Evolutionary conservation across 1,140 invertebrate genomes (phyloP).

Genomic region (Himalopsyche phryganea): DNA sequence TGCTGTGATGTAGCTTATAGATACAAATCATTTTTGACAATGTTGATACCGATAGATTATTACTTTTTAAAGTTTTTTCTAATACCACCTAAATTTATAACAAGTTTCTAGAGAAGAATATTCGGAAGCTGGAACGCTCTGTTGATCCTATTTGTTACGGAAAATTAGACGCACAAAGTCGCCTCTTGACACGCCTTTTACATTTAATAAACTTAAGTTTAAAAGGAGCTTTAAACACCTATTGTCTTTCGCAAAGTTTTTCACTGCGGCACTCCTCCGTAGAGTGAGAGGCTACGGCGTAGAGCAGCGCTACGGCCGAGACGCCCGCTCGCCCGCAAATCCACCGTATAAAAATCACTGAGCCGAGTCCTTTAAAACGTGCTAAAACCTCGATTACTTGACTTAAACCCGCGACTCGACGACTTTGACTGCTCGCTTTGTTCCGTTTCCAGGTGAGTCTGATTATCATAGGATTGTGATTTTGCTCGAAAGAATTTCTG

Average conservation of each 20-base stretch:
- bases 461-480: too few species aligned
- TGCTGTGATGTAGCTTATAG: too few species aligned
- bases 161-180: constrained; percentile 20
- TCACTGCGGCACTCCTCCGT: neutral
- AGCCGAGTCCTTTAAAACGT: constrained; percentile 32
- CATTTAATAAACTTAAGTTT: constrained; percentile 31
- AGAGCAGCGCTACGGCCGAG: constrained; percentile 11
- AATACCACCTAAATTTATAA: too few species aligned
- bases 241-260: constrained; percentile 20
- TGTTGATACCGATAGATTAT: too few species aligned
- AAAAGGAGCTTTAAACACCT: constrained; percentile 23
- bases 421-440: too few species aligned
- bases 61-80: too few species aligned
- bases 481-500: too few species aligned
- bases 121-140: neutral
- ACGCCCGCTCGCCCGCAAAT: constrained; percentile 16
- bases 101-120: too few species aligned
- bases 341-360: constrained; percentile 33
- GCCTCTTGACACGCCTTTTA: constrained; percentile 23
- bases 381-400: constrained; percentile 32
- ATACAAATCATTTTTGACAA: too few species aligned
- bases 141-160: constrained; percentile 27
- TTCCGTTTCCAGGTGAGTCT: too few species aligned
- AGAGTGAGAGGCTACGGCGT: neutral
- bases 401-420: constrained; percentile 21